phyloP scores from a whole-genome alignment of 1,140 invertebrate species.

The Dreissena polymorpha region DNA sequence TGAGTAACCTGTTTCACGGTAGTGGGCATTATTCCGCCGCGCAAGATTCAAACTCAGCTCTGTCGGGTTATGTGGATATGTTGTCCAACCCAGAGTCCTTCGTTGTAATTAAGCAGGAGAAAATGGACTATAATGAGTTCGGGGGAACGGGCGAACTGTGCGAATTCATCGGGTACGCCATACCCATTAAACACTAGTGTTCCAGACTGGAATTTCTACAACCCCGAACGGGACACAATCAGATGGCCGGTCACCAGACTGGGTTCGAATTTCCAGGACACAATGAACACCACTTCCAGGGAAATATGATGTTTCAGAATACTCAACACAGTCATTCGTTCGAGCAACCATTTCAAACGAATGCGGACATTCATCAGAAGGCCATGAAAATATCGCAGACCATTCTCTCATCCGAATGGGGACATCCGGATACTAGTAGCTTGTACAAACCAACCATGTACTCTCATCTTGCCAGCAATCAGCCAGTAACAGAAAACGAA shows the following conservation, averaged over 20 bases:
- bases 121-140: conserved; percentile 29
- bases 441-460: conserved; percentile 37
- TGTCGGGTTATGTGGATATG: conserved; percentile 45
- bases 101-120: conserved; percentile 40
- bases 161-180: conserved; percentile 6
- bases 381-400: conserved; percentile 50
- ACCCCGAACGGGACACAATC: conserved; percentile 12
- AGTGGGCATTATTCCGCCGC: background rate
- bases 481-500: conserved; percentile 28
- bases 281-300: background rate
- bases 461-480: conserved; percentile 4
- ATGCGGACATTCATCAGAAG: conserved; percentile 49
- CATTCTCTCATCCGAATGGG: conserved; percentile 33
- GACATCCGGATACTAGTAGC: background rate
- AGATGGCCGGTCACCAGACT: background rate
- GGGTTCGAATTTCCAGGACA: background rate
- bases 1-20: conserved; percentile 20
- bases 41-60: conserved; percentile 16
- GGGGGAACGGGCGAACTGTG: background rate
- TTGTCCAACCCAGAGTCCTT: conserved; percentile 26
- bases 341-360: conserved; percentile 18
- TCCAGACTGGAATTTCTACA: conserved; percentile 43
- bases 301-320: background rate
- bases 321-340: background rate
- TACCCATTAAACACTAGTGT: conserved; percentile 38